Percentiles rank a stretch among this genome's conserved stretches.
These are phyloP conservation scores for Lethrus apterus DNA, from an alignment of 1,140 invertebrate species.

Conservation along the genomic window DNA sequence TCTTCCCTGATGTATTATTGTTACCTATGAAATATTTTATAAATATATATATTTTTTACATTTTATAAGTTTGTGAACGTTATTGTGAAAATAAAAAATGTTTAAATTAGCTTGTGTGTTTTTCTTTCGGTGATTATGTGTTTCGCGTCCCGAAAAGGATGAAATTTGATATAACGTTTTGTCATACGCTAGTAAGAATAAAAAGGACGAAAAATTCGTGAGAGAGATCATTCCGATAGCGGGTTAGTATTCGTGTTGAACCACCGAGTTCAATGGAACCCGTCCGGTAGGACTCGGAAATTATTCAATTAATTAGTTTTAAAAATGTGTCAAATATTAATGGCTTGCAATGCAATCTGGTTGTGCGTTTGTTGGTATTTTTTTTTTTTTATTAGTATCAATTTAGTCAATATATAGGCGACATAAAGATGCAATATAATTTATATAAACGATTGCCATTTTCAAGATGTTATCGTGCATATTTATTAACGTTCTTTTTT, in stretches of 20 bases:
- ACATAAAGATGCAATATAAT: no score
- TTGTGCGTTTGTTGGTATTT: no score
- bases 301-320: conserved; percentile 22
- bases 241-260: background rate
- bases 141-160: background rate
- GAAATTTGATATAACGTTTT: background rate
- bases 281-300: conserved; percentile 12
- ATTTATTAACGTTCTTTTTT: no score
- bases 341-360: no score
- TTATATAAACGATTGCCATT: no score
- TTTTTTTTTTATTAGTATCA: no score
- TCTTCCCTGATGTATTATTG: conserved; percentile 15
- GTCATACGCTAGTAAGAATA: background rate
- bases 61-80: conserved; percentile 10
- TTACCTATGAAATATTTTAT: conserved; percentile 24
- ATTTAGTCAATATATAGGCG: no score
- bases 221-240: conserved; percentile 1
- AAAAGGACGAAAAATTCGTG: background rate
- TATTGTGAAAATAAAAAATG: conserved; percentile 7
- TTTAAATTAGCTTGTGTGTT: background rate
- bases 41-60: conserved; percentile 12
- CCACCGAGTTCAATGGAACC: background rate
- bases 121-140: background rate
- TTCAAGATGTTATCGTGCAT: no score
- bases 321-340: conserved; percentile 22